Conservation (phyloP, 2,113 vertebrate genomes). For the Callospermophilus lateralis region DNA sequence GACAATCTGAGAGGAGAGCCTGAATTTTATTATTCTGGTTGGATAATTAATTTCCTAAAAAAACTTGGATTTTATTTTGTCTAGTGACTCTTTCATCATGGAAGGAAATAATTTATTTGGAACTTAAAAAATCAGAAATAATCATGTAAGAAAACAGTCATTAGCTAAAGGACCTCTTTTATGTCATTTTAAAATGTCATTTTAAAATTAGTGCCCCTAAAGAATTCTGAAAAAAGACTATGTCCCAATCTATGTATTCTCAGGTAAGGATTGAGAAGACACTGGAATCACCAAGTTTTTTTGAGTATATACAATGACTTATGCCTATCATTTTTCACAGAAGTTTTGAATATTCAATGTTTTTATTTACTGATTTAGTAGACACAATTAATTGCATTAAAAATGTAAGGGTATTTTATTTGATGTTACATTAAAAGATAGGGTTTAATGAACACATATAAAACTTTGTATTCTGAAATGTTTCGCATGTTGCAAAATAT, state of each 20-base stretch:
- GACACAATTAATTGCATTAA: background rate
- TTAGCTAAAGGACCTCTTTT: too few species aligned
- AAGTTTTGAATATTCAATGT: background rate
- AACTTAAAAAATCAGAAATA: too few species aligned
- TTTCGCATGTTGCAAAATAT: background rate
- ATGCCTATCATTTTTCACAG: background rate
- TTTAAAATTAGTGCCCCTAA: too few species aligned
- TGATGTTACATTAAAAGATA: background rate
- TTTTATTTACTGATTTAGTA: background rate
- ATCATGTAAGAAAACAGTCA: too few species aligned
- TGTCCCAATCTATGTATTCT: background rate
- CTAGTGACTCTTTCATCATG: too few species aligned
- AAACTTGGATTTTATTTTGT: too few species aligned
- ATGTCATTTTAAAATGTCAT: too few species aligned
- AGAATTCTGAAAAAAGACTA: background rate
- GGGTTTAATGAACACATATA: background rate
- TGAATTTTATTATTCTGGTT: too few species aligned
- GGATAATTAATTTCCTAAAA: too few species aligned
- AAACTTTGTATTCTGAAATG: background rate
- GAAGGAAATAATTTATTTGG: too few species aligned
- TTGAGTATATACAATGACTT: background rate
- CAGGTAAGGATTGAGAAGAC: background rate
- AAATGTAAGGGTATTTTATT: background rate
- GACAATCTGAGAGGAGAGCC: too few species aligned
- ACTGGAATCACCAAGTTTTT: background rate